A percentile compares a stretch with the other conserved stretches of the same genome.
Evolutionary conservation across 2,797 vertebrate genomes (phyloP).

Genomic region (Gadopsis bispinosus): DNA sequence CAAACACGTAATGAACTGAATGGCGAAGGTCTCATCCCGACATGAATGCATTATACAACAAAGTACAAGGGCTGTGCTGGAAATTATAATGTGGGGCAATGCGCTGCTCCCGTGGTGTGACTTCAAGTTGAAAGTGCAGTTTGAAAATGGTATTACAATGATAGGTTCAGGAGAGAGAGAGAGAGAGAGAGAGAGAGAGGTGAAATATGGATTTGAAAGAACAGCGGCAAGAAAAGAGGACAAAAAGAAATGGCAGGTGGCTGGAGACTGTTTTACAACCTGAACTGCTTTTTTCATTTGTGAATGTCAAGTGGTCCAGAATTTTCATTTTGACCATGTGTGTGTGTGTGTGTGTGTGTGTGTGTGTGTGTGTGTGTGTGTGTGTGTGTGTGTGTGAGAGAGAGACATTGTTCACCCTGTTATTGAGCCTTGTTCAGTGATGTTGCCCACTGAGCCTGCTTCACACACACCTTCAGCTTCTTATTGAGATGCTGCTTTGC

Average conservation of each 20-base stretch:
- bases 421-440: constrained; percentile 49
- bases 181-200: neutral
- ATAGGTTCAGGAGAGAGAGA: constrained; percentile 5
- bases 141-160: constrained; percentile 35
- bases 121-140: constrained; percentile 18
- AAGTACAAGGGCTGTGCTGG: neutral
- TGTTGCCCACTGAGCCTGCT: constrained; percentile 32
- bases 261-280: constrained; percentile 1
- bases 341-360: constrained; percentile 9
- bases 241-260: constrained; percentile 22
- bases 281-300: constrained; percentile 23
- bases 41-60: constrained; percentile 8
- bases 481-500: constrained; percentile 63
- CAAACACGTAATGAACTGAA: neutral
- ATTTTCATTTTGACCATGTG: constrained; percentile 3
- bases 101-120: constrained; percentile 10
- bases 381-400: too few relatives aligned
- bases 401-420: constrained; percentile 30
- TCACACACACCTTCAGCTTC: constrained; percentile 39
- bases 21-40: constrained; percentile 7
- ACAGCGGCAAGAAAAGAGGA: neutral
- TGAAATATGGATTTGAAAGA: constrained; percentile 17
- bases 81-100: constrained; percentile 5
- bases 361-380: too few relatives aligned
- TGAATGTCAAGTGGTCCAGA: constrained; percentile 27